A percentile compares a stretch with the other conserved stretches of the same genome.
These are phyloP conservation scores for Hemiscyllium ocellatum DNA, from an alignment of 2,113 vertebrate species.

Conservation along the genomic window DNA sequence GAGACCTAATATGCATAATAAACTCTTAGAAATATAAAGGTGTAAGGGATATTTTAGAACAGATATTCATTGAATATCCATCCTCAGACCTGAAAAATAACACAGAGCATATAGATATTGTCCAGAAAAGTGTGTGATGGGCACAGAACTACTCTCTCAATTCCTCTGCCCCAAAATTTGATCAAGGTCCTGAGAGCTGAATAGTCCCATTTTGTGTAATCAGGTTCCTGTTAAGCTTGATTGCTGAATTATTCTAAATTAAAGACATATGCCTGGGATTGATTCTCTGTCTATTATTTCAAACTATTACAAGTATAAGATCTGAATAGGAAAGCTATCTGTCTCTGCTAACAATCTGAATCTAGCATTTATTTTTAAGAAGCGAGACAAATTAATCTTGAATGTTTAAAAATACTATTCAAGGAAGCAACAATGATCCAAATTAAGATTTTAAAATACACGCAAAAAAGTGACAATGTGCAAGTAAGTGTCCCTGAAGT, in stretches of 20 bases:
- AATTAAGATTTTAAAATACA: neutral
- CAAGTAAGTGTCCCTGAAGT: neutral
- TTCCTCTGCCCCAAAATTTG: constrained; percentile 59
- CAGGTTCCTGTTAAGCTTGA: constrained; percentile 74
- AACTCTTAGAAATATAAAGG: constrained; percentile 48
- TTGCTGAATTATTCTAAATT: constrained; percentile 79
- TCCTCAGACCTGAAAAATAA: constrained; percentile 55
- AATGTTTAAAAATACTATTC: neutral
- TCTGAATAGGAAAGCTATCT: constrained; percentile 44
- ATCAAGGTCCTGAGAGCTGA: constrained; percentile 70
- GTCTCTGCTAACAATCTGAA: neutral
- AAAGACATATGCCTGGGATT: constrained; percentile 70
- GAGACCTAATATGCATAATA: constrained; percentile 45
- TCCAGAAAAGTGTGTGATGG: neutral
- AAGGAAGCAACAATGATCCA: neutral
- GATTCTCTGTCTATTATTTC: constrained; percentile 64
- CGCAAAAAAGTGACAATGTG: neutral
- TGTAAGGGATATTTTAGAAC: constrained; percentile 51
- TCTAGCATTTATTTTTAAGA: neutral
- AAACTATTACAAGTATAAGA: constrained; percentile 69
- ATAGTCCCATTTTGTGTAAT: constrained; percentile 77
- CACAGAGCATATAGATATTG: constrained; percentile 60
- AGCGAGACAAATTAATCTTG: neutral
- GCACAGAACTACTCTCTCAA: constrained; percentile 19
- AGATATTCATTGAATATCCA: constrained; percentile 53